Evolutionary conservation across 1,140 invertebrate genomes (phyloP).

Genomic region (Trichonephila clavata): DNA sequence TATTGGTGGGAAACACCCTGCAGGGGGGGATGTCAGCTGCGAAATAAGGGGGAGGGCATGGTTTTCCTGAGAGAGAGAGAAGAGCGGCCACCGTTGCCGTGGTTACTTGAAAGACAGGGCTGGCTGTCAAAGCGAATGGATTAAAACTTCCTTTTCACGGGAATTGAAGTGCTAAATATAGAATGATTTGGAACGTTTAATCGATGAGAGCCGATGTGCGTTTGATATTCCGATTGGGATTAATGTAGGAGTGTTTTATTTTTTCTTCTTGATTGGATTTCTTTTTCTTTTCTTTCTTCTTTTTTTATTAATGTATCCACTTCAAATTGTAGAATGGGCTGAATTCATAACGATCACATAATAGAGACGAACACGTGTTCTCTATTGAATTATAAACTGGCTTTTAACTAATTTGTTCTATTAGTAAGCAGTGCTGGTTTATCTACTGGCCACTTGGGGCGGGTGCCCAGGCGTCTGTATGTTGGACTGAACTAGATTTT

Average conservation of each 20-base stretch:
- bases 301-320: too few species aligned
- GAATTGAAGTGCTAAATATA: conserved; percentile 29
- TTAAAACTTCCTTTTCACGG: conserved; percentile 11
- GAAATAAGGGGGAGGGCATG: not conserved
- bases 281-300: too few species aligned
- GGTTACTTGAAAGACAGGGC: not conserved
- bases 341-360: too few species aligned
- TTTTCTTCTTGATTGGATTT: too few species aligned
- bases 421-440: too few species aligned
- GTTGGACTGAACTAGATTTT: too few species aligned
- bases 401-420: too few species aligned
- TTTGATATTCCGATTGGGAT: not conserved
- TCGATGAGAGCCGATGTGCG: conserved; percentile 1
- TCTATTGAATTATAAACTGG: too few species aligned
- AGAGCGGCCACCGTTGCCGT: not conserved
- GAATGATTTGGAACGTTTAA: not conserved
- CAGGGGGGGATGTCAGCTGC: not conserved
- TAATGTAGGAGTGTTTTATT: not conserved
- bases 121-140: conserved; percentile 13
- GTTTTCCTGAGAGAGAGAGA: not conserved
- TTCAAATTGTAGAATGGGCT: too few species aligned
- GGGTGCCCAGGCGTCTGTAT: too few species aligned
- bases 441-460: too few species aligned
- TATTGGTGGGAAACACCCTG: not conserved
- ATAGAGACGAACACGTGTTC: too few species aligned